These are phyloP conservation scores for Cryptotis parvus DNA, from an alignment of 2,113 vertebrate species.

Conservation along the genomic window DNA sequence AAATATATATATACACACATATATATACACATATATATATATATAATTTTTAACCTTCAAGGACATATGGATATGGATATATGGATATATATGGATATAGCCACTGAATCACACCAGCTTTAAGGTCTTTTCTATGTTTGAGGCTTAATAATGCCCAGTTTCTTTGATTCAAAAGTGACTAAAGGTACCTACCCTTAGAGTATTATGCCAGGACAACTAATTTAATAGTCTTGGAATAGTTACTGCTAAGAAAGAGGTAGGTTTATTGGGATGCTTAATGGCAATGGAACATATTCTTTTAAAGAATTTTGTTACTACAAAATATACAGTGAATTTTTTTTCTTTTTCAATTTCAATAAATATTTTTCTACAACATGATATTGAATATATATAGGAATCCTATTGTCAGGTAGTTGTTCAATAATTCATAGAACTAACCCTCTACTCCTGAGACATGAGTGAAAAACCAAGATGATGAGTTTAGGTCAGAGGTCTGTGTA, in stretches of 20 bases:
- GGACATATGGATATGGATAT: too few species aligned
- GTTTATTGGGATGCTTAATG: neutral
- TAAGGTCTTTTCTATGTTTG: neutral
- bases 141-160: neutral
- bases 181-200: neutral
- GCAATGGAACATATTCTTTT: slow-evolving; percentile 10
- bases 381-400: slow-evolving; percentile 56
- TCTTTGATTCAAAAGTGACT: slow-evolving; percentile 47
- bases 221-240: neutral
- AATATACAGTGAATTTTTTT: slow-evolving; percentile 28
- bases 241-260: neutral
- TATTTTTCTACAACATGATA: slow-evolving; percentile 32
- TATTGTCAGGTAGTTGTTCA: slow-evolving; percentile 12
- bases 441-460: slow-evolving; percentile 29
- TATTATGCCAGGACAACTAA: slow-evolving; percentile 3
- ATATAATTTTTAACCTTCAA: too few species aligned
- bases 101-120: neutral
- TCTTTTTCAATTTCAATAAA: slow-evolving; percentile 38
- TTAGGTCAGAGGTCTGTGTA: neutral
- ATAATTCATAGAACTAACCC: slow-evolving; percentile 63
- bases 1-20: neutral
- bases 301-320: neutral
- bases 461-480: slow-evolving; percentile 43
- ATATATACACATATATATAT: too few species aligned
- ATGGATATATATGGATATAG: too few species aligned